A percentile compares a stretch with the other conserved stretches of the same genome.
Conservation (phyloP, 2,797 vertebrate genomes). For the Enoplosus armatus region DNA sequence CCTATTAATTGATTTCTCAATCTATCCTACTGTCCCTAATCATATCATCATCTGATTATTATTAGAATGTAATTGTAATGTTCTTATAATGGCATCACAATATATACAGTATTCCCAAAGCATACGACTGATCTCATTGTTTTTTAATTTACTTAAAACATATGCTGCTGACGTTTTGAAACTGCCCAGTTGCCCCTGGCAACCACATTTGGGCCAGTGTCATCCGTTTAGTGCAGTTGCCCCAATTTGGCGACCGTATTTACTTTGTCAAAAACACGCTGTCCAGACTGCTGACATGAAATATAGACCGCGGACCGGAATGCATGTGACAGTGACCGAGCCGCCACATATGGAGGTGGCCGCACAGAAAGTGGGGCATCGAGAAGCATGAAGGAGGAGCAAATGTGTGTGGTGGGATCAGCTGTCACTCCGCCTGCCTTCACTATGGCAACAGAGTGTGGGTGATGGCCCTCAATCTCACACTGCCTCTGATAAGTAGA, state of each 20-base stretch:
- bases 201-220: conserved; percentile 32
- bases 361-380: conserved; percentile 19
- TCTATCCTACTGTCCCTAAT: not conserved
- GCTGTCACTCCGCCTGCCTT: conserved; percentile 69
- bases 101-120: not conserved
- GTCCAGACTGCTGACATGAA: conserved; percentile 18
- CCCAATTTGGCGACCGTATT: not conserved
- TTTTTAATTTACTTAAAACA: not conserved
- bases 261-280: conserved; percentile 7
- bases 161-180: not conserved
- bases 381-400: conserved; percentile 33
- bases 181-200: conserved; percentile 21
- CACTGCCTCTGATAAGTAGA: conserved; percentile 63
- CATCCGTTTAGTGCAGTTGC: conserved; percentile 3
- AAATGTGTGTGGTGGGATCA: conserved; percentile 57
- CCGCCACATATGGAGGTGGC: conserved; percentile 4
- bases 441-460: conserved; percentile 75
- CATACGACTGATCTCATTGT: not conserved
- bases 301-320: conserved; percentile 42
- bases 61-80: not conserved
- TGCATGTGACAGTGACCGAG: conserved; percentile 24
- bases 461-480: conserved; percentile 75
- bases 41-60: not conserved
- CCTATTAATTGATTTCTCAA: not conserved
- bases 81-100: not conserved